Conservation (phyloP, 2,797 vertebrate genomes). For the Orestias chungarensis region DNA sequence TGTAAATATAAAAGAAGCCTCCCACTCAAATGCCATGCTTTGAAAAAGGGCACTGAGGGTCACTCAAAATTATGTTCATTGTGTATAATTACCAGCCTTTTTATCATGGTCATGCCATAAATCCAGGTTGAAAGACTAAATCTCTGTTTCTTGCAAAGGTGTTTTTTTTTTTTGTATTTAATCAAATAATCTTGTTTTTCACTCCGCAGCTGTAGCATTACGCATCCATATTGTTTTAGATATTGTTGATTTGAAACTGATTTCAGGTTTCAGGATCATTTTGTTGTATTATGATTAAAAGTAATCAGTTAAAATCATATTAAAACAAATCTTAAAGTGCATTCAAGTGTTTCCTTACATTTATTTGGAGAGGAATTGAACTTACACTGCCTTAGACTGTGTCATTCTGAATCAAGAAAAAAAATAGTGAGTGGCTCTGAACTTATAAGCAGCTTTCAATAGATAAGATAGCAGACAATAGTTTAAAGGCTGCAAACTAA, state of each 20-base stretch:
- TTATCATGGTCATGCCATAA: not conserved
- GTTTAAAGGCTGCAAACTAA: not conserved
- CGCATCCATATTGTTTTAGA: no score
- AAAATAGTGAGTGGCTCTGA: not conserved
- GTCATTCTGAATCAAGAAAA: no score
- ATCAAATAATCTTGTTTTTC: not conserved
- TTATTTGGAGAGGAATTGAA: no score
- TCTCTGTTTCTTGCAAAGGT: not conserved
- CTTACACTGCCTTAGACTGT: no score
- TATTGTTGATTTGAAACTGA: no score
- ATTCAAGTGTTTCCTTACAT: no score
- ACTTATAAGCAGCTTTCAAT: not conserved
- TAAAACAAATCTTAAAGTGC: no score
- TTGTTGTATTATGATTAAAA: no score
- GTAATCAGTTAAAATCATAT: no score
- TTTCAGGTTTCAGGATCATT: no score
- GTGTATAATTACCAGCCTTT: not conserved
- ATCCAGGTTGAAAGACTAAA: not conserved
- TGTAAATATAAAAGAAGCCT: not conserved
- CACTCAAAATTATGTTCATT: conserved; percentile 1
- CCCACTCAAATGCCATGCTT: not conserved
- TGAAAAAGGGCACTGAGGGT: not conserved
- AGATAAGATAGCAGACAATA: no score
- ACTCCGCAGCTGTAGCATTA: not conserved
- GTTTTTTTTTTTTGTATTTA: not conserved